Base-by-base conservation (phyloP, 1,140 invertebrate species). In the Drosophila subobscura region DNA sequence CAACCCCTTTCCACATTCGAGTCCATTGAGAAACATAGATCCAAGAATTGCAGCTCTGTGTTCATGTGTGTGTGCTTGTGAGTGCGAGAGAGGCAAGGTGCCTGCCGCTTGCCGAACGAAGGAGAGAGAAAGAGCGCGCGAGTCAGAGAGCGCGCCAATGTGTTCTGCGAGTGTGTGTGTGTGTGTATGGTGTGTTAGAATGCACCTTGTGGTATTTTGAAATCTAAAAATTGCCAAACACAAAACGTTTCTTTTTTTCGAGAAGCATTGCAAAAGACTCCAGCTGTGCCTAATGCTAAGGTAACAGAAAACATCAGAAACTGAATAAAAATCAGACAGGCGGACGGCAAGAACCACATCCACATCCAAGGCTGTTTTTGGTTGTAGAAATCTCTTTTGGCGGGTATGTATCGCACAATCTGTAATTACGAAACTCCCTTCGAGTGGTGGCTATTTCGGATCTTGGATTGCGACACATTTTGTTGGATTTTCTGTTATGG, bases 191-290 rank as follows among this genome's bases (percentile, higher is more conserved):
- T 77, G 74, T 78, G 65, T 79, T 88, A 88, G 84, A 88, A 88
- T 88, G 83, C 83, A 88, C 83, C 83, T 88, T 88, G 84, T 88
- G 83, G 78, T 83, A 88, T 89, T 88, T 88, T 81, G 77, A 88
- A 88, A 88, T 89, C 75, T 63, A 83, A 88, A 79, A 79, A 88
- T 88, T 88, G 84, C 75, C 84, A 89, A 88, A 88, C 77, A 79
- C 79, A 51, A 73, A 81, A 68, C 77, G 83, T 64, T 72, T 88
- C 78, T 70, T 65, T 70, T 67, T 68, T 70, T 79, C 73, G 64
- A 56, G 76, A 76, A 70, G 75, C 61, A 61, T 89, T 89, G 84
- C 83, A 77, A 88, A 88, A 88, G 80, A 73, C 80, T 88, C 84
- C 83, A 86, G 83, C 75, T 86, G 83, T 76, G 84, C 78, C 33